Base-by-base conservation (phyloP, 1,140 invertebrate genomes). In the Drosophila sturtevanti region DNA sequence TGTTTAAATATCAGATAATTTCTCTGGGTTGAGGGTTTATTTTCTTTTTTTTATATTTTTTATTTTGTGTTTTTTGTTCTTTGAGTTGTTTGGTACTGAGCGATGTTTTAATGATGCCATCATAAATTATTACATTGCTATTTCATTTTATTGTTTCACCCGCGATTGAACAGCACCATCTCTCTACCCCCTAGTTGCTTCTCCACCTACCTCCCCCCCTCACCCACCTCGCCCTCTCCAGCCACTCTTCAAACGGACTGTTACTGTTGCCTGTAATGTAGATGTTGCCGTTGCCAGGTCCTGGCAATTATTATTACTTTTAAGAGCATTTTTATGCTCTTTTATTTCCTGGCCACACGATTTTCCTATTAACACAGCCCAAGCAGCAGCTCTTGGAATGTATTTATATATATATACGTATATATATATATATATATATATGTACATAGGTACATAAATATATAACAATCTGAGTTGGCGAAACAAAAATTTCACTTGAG, bases 91-190 rank as follows among this genome's bases (percentile, higher is more conserved):
- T 73, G 66, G 66, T 69, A 63, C 61, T 70, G 41, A 24, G 61
- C 38, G 66, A 59, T 68, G 54, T 59, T 89, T 85, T 90, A 90
- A 90, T 90, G 89, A 89, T 85, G 89, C 78, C 84, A 81, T 80
- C 89, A 90, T 90, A 90, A 90, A 90, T 90, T 90, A 90, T 90
- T 89, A 90, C 79, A 89, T 89, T 68, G 89, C 89, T 80, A 89
- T 90, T 89, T 85, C 79, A 66, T 85, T 90, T 90, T 90, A 90
- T 90, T 90, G 89, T 90, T 90, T 90, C 71, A 90, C 80, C 74
- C 84, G 80, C 89, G 81, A 89, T 90, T 90, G 89, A 90, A 81
- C 87, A 89, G 68, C 64, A 60, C 41, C 18, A 16, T 18, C 64
- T 67, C 41, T 16, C 14, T 14, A 18, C 41, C 41, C 9, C 38